A percentile compares a stretch with the other conserved stretches of the same genome.
Evolutionary conservation across 2,888 invertebrate genomes (phyloP).

Genomic region (Matsumyia berberina): DNA sequence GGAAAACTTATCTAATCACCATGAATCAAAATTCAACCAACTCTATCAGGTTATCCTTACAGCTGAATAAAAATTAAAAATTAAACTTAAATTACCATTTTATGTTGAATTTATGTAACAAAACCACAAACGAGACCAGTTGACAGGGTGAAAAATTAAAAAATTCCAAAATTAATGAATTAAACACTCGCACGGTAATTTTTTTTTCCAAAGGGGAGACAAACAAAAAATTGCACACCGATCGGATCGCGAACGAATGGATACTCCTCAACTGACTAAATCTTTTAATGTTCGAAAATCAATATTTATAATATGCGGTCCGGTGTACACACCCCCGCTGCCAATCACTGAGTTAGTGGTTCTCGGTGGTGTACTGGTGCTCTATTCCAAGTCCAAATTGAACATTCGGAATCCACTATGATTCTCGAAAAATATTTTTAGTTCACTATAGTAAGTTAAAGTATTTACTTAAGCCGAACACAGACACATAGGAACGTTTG

Average conservation of each 20-base stretch:
- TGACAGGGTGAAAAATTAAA: too few relatives aligned
- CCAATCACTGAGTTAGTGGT: slow-evolving; percentile 48
- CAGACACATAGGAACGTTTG: slow-evolving; percentile 4
- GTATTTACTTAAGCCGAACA: slow-evolving; percentile 45
- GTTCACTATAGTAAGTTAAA: slow-evolving; percentile 82
- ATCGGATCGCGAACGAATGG: slow-evolving; percentile 46
- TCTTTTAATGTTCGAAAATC: slow-evolving; percentile 82
- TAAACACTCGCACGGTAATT: too few relatives aligned
- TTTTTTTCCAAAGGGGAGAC: background rate
- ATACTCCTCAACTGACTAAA: slow-evolving; percentile 81
- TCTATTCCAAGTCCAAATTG: slow-evolving; percentile 48
- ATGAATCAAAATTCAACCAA: background rate
- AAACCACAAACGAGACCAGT: slow-evolving; percentile 11
- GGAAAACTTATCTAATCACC: slow-evolving; percentile 9
- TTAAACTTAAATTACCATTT: slow-evolving; percentile 40
- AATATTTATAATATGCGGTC: slow-evolving; percentile 82
- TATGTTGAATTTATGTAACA: slow-evolving; percentile 18
- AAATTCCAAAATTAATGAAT: too few relatives aligned
- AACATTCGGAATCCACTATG: slow-evolving; percentile 51
- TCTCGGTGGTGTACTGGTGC: slow-evolving; percentile 41
- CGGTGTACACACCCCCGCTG: slow-evolving; percentile 59
- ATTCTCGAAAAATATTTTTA: slow-evolving; percentile 80
- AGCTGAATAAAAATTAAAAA: background rate
- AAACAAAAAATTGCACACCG: slow-evolving; percentile 13
- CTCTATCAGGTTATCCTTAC: background rate